Base-by-base conservation (phyloP, 1,140 invertebrate genomes). In the Aphaenogaster rudis region DNA sequence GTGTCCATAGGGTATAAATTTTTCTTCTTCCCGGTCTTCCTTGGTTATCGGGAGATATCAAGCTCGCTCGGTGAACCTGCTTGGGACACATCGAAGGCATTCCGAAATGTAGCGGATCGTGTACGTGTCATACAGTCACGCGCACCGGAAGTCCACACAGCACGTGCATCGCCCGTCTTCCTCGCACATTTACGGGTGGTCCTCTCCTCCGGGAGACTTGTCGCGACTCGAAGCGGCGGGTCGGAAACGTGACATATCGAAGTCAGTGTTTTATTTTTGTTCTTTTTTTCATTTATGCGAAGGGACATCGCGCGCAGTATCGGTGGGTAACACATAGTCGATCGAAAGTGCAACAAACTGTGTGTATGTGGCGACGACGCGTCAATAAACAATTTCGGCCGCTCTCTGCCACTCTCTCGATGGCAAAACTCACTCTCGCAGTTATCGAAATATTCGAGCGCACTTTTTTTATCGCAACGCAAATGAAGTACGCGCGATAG, bases 221-320 rank as follows among this genome's bases (percentile, higher is more conserved):
- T 57, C n/a, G 48, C 84, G 82, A 86, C 50, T 67, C 52, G 71
- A 63, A 50, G 54, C 42, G 63, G 21, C n/a, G 82, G 57, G 48
- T 86, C 54, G 81, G 64, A 89, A 87, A 89, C 80, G 74, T 88
- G 88, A 89, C 74, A 48, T 88, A 82, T 90, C 84, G 52, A 76
- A 78, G 71, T 87, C 88, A 71, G 33, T 61, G 77, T 89, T 89
- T 89, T 52, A 89, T 87, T 86, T 82, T 48, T 36, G 17, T 48
- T 48, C 9, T 78, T 50, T 50, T 36, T 67, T 77, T 82, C 77
- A 64, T 81, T 81, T 57, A 86, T 79, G 66, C 79, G 42, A 63
- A 28, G 50, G 54, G 69, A 64, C 48, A 39, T 36, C 67, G 48
- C 48, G 4, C 63, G 54, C 21, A 0, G 21, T 57, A 81, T 42